phyloP scores from a whole-genome alignment of 2,113 vertebrate genomes.

The Sterrhoptilus dennistouni region DNA sequence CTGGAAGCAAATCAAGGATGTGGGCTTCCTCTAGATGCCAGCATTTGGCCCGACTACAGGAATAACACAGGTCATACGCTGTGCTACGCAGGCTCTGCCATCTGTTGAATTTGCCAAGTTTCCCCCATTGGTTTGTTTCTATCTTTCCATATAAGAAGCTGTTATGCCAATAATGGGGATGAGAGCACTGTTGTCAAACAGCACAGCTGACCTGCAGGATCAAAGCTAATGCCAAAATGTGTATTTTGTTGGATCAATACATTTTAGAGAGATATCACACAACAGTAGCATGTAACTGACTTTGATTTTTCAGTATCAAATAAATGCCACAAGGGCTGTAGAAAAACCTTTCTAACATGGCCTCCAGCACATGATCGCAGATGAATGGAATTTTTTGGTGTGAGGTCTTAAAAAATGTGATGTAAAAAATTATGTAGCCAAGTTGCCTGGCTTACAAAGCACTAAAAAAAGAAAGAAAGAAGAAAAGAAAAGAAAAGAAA shows the following conservation, averaged over 20 bases:
- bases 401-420: background rate
- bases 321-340: background rate
- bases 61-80: conserved; percentile 3
- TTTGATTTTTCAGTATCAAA: background rate
- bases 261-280: background rate
- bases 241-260: background rate
- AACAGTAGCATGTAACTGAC: background rate
- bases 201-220: background rate
- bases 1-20: conserved; percentile 34
- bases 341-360: background rate
- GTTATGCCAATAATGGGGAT: background rate
- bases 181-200: background rate
- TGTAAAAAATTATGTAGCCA: background rate
- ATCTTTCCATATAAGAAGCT: conserved; percentile 7
- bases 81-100: background rate
- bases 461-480: background rate
- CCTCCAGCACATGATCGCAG: background rate
- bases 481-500: too few relatives aligned
- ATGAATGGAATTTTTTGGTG: background rate
- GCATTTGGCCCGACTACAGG: conserved; percentile 30
- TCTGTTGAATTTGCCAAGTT: background rate
- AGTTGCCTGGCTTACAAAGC: background rate
- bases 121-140: conserved; percentile 8
- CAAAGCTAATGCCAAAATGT: background rate
- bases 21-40: conserved; percentile 16